Percentiles rank a stretch among this genome's conserved stretches.
phyloP scores from a whole-genome alignment of 2,888 invertebrate genomes.

The Megamerina dolium region DNA sequence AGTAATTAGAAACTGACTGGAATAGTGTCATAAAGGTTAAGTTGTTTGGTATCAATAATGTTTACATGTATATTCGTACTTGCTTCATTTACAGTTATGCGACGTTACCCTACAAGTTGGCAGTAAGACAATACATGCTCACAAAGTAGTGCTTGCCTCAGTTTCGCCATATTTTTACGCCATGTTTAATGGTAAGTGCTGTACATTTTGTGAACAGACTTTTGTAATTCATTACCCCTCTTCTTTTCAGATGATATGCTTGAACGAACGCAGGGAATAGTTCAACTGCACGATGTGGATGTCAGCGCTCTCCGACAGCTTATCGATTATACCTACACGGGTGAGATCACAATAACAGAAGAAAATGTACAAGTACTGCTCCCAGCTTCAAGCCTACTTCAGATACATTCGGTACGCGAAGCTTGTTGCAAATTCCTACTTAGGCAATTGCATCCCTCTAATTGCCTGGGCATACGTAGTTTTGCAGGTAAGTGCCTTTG shows the following conservation, averaged over 20 bases:
- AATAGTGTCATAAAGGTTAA: too few relatives aligned
- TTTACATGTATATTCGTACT: too few relatives aligned
- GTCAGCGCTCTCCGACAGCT: constrained; percentile 61
- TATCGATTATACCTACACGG: constrained; percentile 71
- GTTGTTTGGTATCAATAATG: too few relatives aligned
- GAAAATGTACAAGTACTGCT: constrained; percentile 64
- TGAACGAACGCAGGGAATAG: constrained; percentile 46
- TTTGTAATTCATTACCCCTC: too few relatives aligned
- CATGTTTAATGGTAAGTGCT: constrained; percentile 50
- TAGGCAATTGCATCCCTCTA: constrained; percentile 68
- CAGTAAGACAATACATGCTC: constrained; percentile 61
- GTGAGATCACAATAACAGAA: constrained; percentile 63
- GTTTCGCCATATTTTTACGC: constrained; percentile 73
- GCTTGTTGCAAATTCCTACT: constrained; percentile 71
- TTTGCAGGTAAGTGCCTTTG: constrained; percentile 54
- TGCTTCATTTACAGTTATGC: constrained; percentile 39
- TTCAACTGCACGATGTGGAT: constrained; percentile 51
- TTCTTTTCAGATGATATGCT: constrained; percentile 45
- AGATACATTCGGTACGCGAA: constrained; percentile 62
- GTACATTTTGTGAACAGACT: constrained; percentile 1
- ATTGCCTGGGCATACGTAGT: constrained; percentile 69
- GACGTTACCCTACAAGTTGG: constrained; percentile 62
- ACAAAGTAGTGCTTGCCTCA: constrained; percentile 68
- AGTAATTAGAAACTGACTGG: too few relatives aligned
- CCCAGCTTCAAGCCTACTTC: constrained; percentile 68